Conservation (phyloP, 2,888 invertebrate genomes). For the Parthenolecanium corni region DNA sequence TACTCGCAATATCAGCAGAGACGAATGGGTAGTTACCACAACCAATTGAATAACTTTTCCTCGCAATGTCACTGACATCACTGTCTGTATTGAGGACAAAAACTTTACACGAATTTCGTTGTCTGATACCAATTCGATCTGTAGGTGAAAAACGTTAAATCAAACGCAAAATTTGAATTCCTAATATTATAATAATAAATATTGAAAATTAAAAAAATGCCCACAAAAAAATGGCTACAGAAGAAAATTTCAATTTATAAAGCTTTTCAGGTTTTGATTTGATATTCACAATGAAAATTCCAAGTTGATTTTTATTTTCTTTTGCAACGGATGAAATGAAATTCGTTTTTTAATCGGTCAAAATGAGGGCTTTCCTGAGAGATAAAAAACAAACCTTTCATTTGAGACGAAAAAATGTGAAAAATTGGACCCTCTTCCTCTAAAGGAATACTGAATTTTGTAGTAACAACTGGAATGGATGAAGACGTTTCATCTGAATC, state of each 20-base stretch:
- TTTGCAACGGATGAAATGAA: too few species aligned
- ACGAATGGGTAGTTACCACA: constrained; percentile 7
- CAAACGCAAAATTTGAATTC: too few species aligned
- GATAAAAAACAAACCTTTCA: not conserved
- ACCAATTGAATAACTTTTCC: not conserved
- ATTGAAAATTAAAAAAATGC: too few species aligned
- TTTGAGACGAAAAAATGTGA: constrained; percentile 1
- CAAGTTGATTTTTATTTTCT: too few species aligned
- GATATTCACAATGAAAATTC: too few species aligned
- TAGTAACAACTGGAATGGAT: not conserved
- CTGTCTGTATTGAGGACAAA: not conserved
- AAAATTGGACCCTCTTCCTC: not conserved
- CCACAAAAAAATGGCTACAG: too few species aligned
- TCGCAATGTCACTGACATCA: not conserved
- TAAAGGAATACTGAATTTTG: not conserved
- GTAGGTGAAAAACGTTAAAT: not conserved
- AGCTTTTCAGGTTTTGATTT: too few species aligned
- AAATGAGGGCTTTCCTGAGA: too few species aligned
- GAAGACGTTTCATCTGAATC: not conserved
- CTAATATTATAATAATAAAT: too few species aligned
- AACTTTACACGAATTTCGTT: constrained; percentile 16
- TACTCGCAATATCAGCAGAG: not conserved
- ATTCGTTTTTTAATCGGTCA: too few species aligned
- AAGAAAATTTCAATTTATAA: too few species aligned
- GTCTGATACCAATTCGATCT: constrained; percentile 13